Evolutionary conservation across 2,888 invertebrate genomes (phyloP), one percentile per base, ranked within the genome.

Genomic region (Cephus nigrinus): DNA sequence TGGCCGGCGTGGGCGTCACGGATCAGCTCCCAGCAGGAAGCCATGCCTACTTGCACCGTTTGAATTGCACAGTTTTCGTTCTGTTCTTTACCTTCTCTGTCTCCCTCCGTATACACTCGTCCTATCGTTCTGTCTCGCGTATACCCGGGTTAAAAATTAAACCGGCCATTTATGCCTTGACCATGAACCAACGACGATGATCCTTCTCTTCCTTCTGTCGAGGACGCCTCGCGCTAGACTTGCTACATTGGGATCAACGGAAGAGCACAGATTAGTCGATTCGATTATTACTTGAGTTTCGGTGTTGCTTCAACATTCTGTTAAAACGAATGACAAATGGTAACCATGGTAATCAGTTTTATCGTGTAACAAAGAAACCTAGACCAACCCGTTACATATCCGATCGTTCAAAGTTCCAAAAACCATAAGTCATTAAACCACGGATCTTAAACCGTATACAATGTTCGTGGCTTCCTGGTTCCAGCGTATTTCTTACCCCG

Each of bases 11-110:
- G 84, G 89, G 88, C 88, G 89, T 89, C 87, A 88, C 86, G 88
- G 88, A 88, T 88, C 88, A 84, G 84, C 84, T 85, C 82, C 84
- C 86, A 88, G 85, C 88, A 89, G 88, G 87, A 88, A 89, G 85
- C 86, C 87, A 82, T 86, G 86, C 84, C 86, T 86, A 85, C 85
- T 82, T 84, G 86, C 80, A 78, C 78, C 79, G 84, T 85, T 83
- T 81, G 81, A 83, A 81, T 85, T 82, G 80, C 82, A 81, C 82
- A 81, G 79, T 83, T 82, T 84, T 81, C 80, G 78, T 79, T 80
- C 78, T 73, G 72, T 78, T 78, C 76, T 76, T 73, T 73, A 30
- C 71, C 73, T 74, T 73, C 68, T 68, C 69, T 68, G 71, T 30
- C 68, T 40, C 9, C 33, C 71, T 31, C 31, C 12, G 4, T 2